Conservation (phyloP, 2,797 vertebrate species). For the Hydrophis major region DNA sequence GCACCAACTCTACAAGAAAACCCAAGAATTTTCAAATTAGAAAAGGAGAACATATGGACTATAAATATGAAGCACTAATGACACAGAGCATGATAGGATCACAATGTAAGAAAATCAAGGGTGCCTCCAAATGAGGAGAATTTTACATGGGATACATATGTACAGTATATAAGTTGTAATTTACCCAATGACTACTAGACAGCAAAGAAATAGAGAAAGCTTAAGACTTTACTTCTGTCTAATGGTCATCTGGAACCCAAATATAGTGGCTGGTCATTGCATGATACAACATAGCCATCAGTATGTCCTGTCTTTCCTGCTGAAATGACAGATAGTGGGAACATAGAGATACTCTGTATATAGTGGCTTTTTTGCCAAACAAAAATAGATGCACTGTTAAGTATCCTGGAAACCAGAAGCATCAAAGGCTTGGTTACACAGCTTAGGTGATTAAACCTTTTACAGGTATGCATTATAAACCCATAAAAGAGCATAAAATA, state of each 20-base stretch:
- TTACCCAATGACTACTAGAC: neutral
- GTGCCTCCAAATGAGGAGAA: neutral
- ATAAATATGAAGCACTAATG: neutral
- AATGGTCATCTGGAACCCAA: neutral
- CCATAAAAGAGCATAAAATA: neutral
- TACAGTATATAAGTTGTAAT: neutral
- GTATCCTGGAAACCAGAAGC: neutral
- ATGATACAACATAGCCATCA: neutral
- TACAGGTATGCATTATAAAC: neutral
- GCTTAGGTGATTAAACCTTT: neutral
- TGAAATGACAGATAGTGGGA: neutral
- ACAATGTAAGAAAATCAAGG: neutral
- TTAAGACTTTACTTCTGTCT: neutral
- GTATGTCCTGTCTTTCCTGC: neutral
- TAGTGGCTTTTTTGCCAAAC: no score
- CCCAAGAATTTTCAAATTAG: neutral
- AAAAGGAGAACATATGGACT: neutral
- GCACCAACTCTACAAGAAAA: constrained; percentile 75
- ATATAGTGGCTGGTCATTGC: neutral
- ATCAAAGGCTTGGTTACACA: neutral
- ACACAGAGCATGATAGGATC: neutral
- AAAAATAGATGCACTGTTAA: neutral
- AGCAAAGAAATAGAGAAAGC: neutral
- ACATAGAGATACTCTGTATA: neutral
- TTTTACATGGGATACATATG: neutral